Evolutionary conservation across 1,140 invertebrate genomes (phyloP), one percentile per base, ranked within the genome.

Genomic region (Anthonomus grandis): DNA sequence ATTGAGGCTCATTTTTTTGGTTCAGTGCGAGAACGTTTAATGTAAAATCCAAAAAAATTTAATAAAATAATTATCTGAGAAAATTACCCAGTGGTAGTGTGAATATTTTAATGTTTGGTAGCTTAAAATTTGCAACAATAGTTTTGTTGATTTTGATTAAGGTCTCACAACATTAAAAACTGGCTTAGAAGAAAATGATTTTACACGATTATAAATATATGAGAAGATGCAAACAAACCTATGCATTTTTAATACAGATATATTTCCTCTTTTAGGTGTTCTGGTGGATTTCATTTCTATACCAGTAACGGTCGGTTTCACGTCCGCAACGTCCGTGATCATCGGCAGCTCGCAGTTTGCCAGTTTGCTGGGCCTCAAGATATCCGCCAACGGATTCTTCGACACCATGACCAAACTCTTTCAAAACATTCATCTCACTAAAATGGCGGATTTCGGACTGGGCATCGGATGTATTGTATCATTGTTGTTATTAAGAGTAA

Each of bases 271-370:
- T 54, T 41, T 25, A 95, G 95, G 94, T 64, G 93, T 97, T 58
- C 78, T 97, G 15, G 88, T 97, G 42, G 92, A 95, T 73, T 97
- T 95, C 72, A 96, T 97, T 68, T 95, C 93, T 0, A 83, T 90
- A 38, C 92, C 94, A 3, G 93, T 97, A 10, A 94, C 93, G 0
- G 91, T 91, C 47, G 92, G 93, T 0, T 97, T 96, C 68, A 95
- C 93, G 0, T 93, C 91, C 17, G 93, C 93, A 12, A 95, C 93
- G 0, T 93, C 94, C 12, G 81, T 97, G 5, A 95, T 94, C 41
- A 96, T 97, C 39, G 88, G 89, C 1, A 83, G 86, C 6, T 90
- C 91, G 0, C 94, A 97, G 75, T 71, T 96, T 0, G 96, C 92
- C 73, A 85, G 84, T 44, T 74, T 95, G 1, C 73, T 93, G 8